Evolutionary conservation across 1,140 invertebrate species (phyloP).

Genomic region (Drosophila pseudoananassae): DNA sequence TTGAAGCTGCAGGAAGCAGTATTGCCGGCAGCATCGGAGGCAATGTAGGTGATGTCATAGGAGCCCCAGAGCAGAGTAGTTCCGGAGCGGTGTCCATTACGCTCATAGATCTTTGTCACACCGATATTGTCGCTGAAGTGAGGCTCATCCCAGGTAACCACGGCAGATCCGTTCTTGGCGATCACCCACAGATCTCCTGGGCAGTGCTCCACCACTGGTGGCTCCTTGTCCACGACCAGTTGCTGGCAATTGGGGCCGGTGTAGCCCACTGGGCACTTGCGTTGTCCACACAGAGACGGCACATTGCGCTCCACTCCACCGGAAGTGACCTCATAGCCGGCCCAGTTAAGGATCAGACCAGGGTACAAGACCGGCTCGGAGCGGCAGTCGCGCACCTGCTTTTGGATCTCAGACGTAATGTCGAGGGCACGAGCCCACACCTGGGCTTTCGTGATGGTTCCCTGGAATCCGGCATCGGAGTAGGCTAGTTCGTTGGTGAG

Average conservation of each 20-base stretch:
- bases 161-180: constrained; percentile 94
- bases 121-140: constrained; percentile 95
- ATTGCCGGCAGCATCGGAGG: constrained; percentile 95
- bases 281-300: constrained; percentile 95
- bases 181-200: constrained; percentile 97
- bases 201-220: constrained; percentile 94
- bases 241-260: constrained; percentile 93
- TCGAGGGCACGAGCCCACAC: constrained; percentile 96
- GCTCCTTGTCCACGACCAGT: constrained; percentile 92
- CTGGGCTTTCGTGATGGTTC: constrained; percentile 96
- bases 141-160: constrained; percentile 97
- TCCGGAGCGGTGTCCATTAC: constrained; percentile 94
- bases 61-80: constrained; percentile 96
- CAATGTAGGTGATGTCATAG: constrained; percentile 97
- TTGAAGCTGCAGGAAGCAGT: constrained; percentile 96
- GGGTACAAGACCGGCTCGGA: constrained; percentile 95
- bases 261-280: constrained; percentile 93
- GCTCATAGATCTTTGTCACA: constrained; percentile 91
- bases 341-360: constrained; percentile 94
- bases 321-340: constrained; percentile 94
- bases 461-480: constrained; percentile 95
- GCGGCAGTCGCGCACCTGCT: constrained; percentile 95
- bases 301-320: constrained; percentile 96
- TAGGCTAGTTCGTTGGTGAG: constrained; percentile 87
- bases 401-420: constrained; percentile 96